phyloP scores from a whole-genome alignment of 2,888 invertebrate species.

The Dioctria rufipes region DNA sequence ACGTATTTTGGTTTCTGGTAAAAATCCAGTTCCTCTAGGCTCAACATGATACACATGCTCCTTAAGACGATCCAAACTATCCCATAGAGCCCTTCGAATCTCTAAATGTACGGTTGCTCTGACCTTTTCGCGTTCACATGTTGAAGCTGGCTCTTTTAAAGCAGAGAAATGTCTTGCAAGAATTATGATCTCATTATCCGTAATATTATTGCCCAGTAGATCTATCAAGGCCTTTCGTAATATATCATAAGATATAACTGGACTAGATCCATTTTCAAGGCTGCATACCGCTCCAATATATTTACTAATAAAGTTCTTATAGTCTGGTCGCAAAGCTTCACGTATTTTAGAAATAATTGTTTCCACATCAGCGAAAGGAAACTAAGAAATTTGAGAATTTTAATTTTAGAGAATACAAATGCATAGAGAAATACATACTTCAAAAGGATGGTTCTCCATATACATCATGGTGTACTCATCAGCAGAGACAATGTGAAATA shows the following conservation, averaged over 20 bases:
- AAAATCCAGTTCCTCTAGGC: slow-evolving; percentile 73
- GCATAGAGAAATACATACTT: slow-evolving; percentile 72
- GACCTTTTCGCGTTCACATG: slow-evolving; percentile 71
- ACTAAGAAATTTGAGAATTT: slow-evolving; percentile 69
- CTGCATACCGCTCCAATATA: slow-evolving; percentile 73
- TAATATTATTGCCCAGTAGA: slow-evolving; percentile 79
- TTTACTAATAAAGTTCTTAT: slow-evolving; percentile 83
- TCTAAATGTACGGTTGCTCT: slow-evolving; percentile 81
- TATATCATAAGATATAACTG: slow-evolving; percentile 65
- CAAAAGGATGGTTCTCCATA: slow-evolving; percentile 84
- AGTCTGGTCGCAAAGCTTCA: slow-evolving; percentile 78
- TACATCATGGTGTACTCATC: slow-evolving; percentile 91
- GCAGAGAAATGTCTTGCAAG: slow-evolving; percentile 82
- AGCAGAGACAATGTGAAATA: slow-evolving; percentile 84
- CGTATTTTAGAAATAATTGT: slow-evolving; percentile 83
- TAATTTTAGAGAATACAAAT: neutral
- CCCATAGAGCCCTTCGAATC: slow-evolving; percentile 81
- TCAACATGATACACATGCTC: slow-evolving; percentile 77
- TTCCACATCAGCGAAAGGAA: slow-evolving; percentile 81
- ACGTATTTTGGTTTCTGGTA: slow-evolving; percentile 76
- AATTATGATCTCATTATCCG: slow-evolving; percentile 86
- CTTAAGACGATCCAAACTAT: slow-evolving; percentile 76
- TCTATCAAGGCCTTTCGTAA: slow-evolving; percentile 76
- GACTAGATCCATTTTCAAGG: slow-evolving; percentile 30
- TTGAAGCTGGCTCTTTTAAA: slow-evolving; percentile 72